Conservation (phyloP, 1,140 invertebrate genomes). For the Euglossa dilemma region DNA sequence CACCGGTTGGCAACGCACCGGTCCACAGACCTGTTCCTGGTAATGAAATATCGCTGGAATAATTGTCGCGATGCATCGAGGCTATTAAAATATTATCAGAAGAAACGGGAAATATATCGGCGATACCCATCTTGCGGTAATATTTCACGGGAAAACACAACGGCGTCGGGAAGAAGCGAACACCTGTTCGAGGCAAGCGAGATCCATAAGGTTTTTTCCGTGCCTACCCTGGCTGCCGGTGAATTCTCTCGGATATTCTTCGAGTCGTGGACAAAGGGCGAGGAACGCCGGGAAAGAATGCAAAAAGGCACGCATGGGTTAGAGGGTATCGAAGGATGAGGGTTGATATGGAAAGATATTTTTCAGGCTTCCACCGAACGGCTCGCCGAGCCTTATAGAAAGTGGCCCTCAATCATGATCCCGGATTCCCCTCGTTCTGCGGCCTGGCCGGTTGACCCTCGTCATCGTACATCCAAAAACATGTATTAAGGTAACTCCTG, state of each 20-base stretch:
- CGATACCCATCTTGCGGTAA: no score
- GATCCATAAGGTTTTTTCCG: slow-evolving; percentile 20
- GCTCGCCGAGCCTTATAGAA: slow-evolving; percentile 22
- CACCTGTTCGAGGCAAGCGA: background rate
- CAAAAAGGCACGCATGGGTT: slow-evolving; percentile 30
- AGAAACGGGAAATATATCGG: no score
- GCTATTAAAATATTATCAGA: background rate
- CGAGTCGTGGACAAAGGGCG: slow-evolving; percentile 23
- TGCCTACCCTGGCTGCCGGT: background rate
- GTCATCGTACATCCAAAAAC: slow-evolving; percentile 50
- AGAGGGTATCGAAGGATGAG: slow-evolving; percentile 13
- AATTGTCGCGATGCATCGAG: no score
- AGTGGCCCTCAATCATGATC: slow-evolving; percentile 36
- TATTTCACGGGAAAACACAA: background rate
- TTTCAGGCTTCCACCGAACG: slow-evolving; percentile 44
- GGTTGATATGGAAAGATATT: slow-evolving; percentile 56
- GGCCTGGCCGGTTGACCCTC: slow-evolving; percentile 43
- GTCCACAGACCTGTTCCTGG: background rate
- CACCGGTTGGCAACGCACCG: background rate
- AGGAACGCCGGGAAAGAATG: slow-evolving; percentile 28
- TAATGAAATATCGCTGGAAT: no score
- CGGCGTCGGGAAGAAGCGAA: background rate
- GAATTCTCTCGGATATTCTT: slow-evolving; percentile 35
- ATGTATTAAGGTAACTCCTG: slow-evolving; percentile 28
- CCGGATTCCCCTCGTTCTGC: slow-evolving; percentile 30